Evolutionary conservation across 1,140 invertebrate genomes (phyloP), one percentile per base, ranked within the genome.

Genomic region (Eumeta japonica): DNA sequence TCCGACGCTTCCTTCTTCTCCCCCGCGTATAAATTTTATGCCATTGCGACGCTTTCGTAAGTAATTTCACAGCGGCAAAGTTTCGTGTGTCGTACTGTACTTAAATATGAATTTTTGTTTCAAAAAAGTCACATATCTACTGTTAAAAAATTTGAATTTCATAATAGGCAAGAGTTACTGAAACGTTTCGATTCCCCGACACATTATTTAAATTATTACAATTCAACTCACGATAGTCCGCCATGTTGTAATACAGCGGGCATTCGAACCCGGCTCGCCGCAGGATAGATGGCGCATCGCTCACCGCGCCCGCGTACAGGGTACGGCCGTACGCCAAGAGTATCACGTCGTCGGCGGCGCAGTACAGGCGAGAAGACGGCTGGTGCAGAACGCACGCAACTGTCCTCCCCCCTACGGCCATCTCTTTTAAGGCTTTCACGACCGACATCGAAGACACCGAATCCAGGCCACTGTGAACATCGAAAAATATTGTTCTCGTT

Each of bases 331-430:
- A 66, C 0, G 79, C 70, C 3, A 87, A 39, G 0, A 86, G 61
- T 16, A 84, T 51, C 19, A 85, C 57, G 49, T 86, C 81, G 49
- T 87, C 84, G 31, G 85, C 84, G n/a, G 78, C 62, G 1, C 77
- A 82, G 65, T 93, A 90, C 14, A 94, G 78, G 34, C 84, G 83
- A 11, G 90, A 90, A 32, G 88, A 91, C 0, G 92, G 92, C 53
- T 95, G 92, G 73, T 95, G 92, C 44, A 95, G 86, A 7, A 89
- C 86, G 53, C 90, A 92, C 3, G 89, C 83, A 16, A 95, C 83
- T 0, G 88, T 90, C 19, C 88, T 78, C 0, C 90, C 90, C 14
- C 80, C 80, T 24, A 73, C 65, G 1, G 90, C 86, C 28, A 94
- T 76, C 4, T 75, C 72, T 41, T 84, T 83, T 7, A 89, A 56